A percentile compares a stretch with the other conserved stretches of the same genome.
phyloP scores from a whole-genome alignment of 2,113 vertebrate species.

The Mobula birostris region DNA sequence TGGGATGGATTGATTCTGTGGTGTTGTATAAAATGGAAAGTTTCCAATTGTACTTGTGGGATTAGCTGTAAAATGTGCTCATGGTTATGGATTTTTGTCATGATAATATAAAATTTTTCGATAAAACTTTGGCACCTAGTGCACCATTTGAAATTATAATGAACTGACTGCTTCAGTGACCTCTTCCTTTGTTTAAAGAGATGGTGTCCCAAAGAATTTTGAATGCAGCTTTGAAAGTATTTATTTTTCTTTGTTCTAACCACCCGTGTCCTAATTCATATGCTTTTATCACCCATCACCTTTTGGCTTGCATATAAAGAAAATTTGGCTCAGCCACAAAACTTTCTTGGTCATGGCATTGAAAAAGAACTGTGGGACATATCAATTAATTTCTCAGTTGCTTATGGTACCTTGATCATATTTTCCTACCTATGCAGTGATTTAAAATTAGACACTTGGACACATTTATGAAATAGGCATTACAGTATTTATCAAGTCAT shows the following conservation, averaged over 20 bases:
- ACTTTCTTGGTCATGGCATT: too few relatives aligned
- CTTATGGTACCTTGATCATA: too few relatives aligned
- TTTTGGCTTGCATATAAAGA: too few relatives aligned
- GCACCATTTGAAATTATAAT: background rate
- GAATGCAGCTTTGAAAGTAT: background rate
- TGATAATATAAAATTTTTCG: background rate
- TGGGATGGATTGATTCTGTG: background rate
- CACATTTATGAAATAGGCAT: too few relatives aligned
- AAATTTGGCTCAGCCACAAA: too few relatives aligned
- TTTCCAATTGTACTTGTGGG: constrained; percentile 3
- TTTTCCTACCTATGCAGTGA: too few relatives aligned
- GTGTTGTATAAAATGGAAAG: background rate
- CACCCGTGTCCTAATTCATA: too few relatives aligned
- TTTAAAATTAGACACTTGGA: too few relatives aligned
- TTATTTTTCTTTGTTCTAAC: background rate
- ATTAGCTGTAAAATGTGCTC: background rate
- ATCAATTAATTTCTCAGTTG: too few relatives aligned
- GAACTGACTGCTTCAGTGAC: background rate
- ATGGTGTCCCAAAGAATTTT: background rate
- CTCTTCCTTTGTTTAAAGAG: background rate
- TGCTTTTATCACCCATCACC: too few relatives aligned
- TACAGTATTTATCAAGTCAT: too few relatives aligned
- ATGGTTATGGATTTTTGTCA: background rate
- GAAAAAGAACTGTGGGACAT: too few relatives aligned
- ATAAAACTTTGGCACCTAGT: background rate